These are phyloP conservation scores for Serranus cabrilla DNA, from an alignment of 2,797 vertebrate species.

Conservation along the genomic window DNA sequence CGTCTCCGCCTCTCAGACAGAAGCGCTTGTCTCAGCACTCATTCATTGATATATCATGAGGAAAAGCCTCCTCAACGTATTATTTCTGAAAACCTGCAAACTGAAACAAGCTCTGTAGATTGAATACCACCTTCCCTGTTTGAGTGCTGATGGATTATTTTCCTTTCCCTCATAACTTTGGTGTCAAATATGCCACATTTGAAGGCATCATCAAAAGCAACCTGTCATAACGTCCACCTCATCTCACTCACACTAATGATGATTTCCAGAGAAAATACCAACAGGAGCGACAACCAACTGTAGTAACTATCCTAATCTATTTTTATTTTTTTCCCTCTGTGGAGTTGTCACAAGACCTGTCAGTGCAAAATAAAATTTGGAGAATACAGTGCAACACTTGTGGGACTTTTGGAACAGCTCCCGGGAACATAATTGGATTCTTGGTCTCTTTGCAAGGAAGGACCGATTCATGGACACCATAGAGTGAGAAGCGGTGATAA, in stretches of 20 bases:
- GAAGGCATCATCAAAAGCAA: constrained; percentile 26
- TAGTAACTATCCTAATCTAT: constrained; percentile 19
- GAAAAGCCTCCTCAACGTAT: neutral
- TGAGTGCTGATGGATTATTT: constrained; percentile 8
- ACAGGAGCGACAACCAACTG: constrained; percentile 11
- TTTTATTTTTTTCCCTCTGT: neutral
- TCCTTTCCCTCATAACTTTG: constrained; percentile 2
- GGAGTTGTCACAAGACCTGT: constrained; percentile 33
- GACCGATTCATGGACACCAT: constrained; percentile 37
- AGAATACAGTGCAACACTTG: constrained; percentile 22
- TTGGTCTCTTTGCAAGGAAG: constrained; percentile 34
- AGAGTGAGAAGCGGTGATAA: constrained; percentile 46
- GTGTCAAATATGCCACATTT: constrained; percentile 41
- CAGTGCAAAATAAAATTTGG: constrained; percentile 30
- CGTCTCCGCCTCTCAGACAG: constrained; percentile 28
- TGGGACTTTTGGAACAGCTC: constrained; percentile 45
- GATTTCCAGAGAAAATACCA: constrained; percentile 12
- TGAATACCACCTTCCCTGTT: constrained; percentile 2
- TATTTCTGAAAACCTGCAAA: constrained; percentile 22
- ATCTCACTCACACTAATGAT: constrained; percentile 32
- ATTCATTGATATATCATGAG: neutral
- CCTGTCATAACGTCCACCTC: constrained; percentile 7
- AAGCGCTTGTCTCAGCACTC: constrained; percentile 68
- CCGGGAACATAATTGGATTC: constrained; percentile 63
- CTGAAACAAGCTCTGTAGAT: constrained; percentile 44